Percentiles rank a stretch among this genome's conserved stretches.
phyloP scores from a whole-genome alignment of 2,888 invertebrate species.

The Malachius bipustulatus region DNA sequence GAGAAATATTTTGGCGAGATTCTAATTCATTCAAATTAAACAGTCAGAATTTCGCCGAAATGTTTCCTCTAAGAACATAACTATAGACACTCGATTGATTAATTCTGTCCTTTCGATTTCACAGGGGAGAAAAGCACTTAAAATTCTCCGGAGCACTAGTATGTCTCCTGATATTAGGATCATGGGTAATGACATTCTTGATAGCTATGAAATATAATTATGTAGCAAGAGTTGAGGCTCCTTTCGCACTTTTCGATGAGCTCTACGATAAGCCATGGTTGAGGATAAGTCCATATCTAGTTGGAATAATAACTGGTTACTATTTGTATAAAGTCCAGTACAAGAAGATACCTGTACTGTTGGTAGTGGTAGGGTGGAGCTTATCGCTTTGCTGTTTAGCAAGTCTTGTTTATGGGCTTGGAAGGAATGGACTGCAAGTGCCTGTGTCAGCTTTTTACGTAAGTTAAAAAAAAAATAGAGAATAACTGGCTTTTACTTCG shows the following conservation, averaged over 20 bases:
- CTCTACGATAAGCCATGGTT: constrained; percentile 79
- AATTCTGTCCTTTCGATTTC: too few species aligned
- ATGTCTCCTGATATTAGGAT: constrained; percentile 50
- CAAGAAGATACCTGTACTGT: constrained; percentile 46
- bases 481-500: not conserved
- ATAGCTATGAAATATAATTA: constrained; percentile 65
- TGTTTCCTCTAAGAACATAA: too few species aligned
- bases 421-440: constrained; percentile 50
- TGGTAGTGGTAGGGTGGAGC: constrained; percentile 49
- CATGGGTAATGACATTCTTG: constrained; percentile 65
- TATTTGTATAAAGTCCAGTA: constrained; percentile 55
- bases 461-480: too few species aligned
- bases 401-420: constrained; percentile 57
- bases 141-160: constrained; percentile 50
- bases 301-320: constrained; percentile 68
- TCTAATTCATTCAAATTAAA: too few species aligned
- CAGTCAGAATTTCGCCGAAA: too few species aligned
- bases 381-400: constrained; percentile 46
- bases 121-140: constrained; percentile 42
- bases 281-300: constrained; percentile 65
- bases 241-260: constrained; percentile 72
- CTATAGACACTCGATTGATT: too few species aligned
- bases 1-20: too few species aligned
- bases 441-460: constrained; percentile 64
- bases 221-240: constrained; percentile 62